These are phyloP conservation scores for Eriocheir sinensis DNA, from an alignment of 1,140 invertebrate genomes.

Conservation along the genomic window DNA sequence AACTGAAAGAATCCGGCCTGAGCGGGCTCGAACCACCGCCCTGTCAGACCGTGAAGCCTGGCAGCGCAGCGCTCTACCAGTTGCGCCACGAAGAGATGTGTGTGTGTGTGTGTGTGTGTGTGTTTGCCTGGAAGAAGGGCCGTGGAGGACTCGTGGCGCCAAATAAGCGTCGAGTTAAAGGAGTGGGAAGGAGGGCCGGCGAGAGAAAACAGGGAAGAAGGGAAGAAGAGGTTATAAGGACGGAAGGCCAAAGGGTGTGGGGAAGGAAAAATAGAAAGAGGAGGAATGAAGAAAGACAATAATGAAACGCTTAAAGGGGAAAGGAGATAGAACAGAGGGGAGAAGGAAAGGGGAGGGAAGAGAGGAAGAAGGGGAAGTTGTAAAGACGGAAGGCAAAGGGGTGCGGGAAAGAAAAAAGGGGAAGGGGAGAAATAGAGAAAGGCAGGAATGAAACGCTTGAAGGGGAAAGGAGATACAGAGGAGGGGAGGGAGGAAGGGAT, in stretches of 20 bases:
- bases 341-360: not conserved
- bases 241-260: not conserved
- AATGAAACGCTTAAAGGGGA: no score
- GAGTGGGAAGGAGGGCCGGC: not conserved
- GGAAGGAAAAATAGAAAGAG: not conserved
- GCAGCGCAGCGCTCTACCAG: no score
- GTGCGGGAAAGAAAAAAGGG: not conserved
- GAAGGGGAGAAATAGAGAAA: not conserved
- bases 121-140: not conserved
- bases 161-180: not conserved
- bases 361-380: no score
- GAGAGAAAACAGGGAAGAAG: not conserved
- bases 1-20: no score
- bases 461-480: no score
- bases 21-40: no score
- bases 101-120: conserved; percentile 51
- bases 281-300: not conserved
- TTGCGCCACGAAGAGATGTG: no score
- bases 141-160: not conserved
- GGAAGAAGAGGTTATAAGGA: not conserved
- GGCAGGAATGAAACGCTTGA: no score
- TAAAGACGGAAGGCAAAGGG: not conserved
- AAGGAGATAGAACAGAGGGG: no score
- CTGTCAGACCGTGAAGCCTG: no score
- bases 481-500: not conserved